Conservation (phyloP, 2,888 invertebrate species). For the Philopedon plagiatum region DNA sequence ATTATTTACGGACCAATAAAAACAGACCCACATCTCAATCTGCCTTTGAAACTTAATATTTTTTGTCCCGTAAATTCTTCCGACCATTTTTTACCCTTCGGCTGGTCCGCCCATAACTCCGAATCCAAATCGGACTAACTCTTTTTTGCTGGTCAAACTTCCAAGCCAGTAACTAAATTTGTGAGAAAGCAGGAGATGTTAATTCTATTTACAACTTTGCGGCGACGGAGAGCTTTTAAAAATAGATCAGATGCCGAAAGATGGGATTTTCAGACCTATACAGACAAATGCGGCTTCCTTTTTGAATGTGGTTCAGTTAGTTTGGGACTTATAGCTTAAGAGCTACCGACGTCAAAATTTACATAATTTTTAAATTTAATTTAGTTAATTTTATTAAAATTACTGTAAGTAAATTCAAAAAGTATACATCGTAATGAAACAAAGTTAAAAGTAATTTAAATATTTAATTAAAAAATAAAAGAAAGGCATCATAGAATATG, state of each 20-base stretch:
- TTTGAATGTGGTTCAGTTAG: constrained; percentile 9
- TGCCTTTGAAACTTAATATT: background rate
- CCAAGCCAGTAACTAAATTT: constrained; percentile 15
- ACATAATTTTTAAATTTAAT: too few species aligned
- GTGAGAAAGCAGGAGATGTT: constrained; percentile 28
- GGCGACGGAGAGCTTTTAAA: constrained; percentile 29
- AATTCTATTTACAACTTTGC: constrained; percentile 31
- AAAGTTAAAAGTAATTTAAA: too few species aligned
- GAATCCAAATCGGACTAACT: constrained; percentile 1
- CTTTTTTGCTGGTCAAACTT: background rate
- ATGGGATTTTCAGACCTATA: background rate
- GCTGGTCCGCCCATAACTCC: background rate
- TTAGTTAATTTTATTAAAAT: too few species aligned
- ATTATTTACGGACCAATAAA: too few species aligned
- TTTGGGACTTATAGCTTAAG: too few species aligned
- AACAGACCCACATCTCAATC: background rate
- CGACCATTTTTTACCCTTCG: background rate
- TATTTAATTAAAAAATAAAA: too few species aligned
- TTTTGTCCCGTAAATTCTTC: background rate
- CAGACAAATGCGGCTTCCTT: background rate
- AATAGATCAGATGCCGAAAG: constrained; percentile 33
- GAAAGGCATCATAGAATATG: too few species aligned
- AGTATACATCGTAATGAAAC: too few species aligned
- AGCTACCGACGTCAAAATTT: too few species aligned
- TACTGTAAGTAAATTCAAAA: too few species aligned